phyloP scores from a whole-genome alignment of 2,113 vertebrate genomes.

The Camelus bactrianus region DNA sequence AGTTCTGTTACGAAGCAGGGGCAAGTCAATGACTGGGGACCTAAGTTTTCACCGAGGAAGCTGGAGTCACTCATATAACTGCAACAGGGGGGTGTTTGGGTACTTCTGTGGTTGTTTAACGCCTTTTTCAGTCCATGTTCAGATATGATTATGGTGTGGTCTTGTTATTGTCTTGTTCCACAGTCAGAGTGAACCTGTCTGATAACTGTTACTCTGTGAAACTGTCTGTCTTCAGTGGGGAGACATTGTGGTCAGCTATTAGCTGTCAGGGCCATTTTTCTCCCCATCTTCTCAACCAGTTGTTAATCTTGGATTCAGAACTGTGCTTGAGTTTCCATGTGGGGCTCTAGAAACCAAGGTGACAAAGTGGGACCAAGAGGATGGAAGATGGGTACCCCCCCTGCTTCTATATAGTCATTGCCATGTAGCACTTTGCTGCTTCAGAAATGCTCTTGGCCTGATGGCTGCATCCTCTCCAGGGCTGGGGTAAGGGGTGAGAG shows the following conservation, averaged over 20 bases:
- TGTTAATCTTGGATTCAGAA: background rate
- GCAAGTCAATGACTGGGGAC: background rate
- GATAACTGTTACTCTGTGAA: background rate
- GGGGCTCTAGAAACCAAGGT: background rate
- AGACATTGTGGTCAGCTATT: background rate
- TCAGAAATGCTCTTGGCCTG: background rate
- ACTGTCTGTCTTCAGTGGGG: background rate
- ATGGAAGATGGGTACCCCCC: background rate
- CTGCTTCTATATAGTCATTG: background rate
- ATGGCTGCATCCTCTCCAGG: too few relatives aligned
- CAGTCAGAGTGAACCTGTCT: background rate
- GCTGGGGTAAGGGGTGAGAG: background rate
- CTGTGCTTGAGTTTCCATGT: background rate
- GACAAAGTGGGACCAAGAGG: background rate
- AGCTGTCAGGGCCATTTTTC: background rate
- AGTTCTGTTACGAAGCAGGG: background rate
- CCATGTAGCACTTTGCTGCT: background rate
- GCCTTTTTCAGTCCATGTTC: background rate
- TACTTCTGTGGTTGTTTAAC: background rate
- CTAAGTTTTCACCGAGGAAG: background rate
- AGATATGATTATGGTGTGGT: background rate
- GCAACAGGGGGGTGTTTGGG: background rate
- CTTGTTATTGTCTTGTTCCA: background rate
- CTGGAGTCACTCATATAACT: background rate
- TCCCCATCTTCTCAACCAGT: background rate